Base-by-base conservation (phyloP, 2,888 invertebrate genomes). In the Lissocephala sabroskyi region DNA sequence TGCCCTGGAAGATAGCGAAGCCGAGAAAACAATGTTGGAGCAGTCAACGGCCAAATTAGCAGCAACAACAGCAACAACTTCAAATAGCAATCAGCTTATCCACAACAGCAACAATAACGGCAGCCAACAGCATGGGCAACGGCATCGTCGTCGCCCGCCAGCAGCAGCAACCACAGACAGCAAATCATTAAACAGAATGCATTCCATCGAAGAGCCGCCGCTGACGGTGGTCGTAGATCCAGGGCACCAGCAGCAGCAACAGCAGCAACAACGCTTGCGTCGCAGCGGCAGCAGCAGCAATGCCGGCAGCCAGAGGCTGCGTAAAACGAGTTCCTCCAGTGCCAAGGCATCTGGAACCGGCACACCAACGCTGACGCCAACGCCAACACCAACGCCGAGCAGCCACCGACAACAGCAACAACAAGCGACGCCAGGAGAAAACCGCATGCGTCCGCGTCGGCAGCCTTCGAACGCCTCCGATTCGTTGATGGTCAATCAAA, bases 191-290 rank as follows among this genome's bases (percentile, higher is more conserved):
- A 52, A 59, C 40, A 71, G 61, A 66, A 80, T 80, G 80, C 81
- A 80, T 81, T 80, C 80, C 80, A 80, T 68, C 65, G 76, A 75
- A 56, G 78, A 78, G 56, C 63, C 77, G 19, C 68, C 74, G 28
- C 62, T 67, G 78, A 59, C 65, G 62, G 62, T 66, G 65, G 65
- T 65, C 54, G 67, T 58, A 59, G 78, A 71, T 40, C 44, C 52
- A 19, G 57, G 64, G 47, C 52, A 61, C 59, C 43, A 64, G 28
- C 51, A 56, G 7, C 52, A 55, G 33, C 49, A 51, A 17, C n/a
- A n/a, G n/a, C n/a, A n/a, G n/a, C n/a, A n/a, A n/a, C n/a, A n/a
- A n/a, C n/a, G n/a, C n/a, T n/a, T 52, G 55, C 59, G 56, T 32
- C 63, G 63, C 55, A 56, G n/a, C 40, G 41, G 35, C 45, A 43